A percentile compares a stretch with the other conserved stretches of the same genome.
Evolutionary conservation across 2,797 vertebrate genomes (phyloP).

Genomic region (Enteromius paludinosus): DNA sequence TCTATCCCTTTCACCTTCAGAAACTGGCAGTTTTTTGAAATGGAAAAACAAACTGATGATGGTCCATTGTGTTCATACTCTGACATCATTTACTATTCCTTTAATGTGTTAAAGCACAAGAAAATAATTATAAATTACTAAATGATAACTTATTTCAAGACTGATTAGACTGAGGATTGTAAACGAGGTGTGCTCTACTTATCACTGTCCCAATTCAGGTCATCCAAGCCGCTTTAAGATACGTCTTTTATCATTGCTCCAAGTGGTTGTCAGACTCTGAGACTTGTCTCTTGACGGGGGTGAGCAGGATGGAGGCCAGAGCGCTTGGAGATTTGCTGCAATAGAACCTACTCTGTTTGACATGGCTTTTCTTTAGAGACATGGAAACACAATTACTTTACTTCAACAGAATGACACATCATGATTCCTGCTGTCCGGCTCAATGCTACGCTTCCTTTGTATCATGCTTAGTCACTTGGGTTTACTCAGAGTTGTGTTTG

Average conservation of each 20-base stretch:
- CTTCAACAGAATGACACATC: constrained; percentile 26
- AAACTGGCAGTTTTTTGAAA: not conserved
- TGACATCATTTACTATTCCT: not conserved
- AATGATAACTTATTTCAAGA: not conserved
- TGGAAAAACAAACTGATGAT: not conserved
- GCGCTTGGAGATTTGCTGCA: constrained; percentile 13
- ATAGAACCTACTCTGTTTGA: constrained; percentile 17
- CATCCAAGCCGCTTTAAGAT: constrained; percentile 33
- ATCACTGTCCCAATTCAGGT: constrained; percentile 30
- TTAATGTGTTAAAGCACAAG: not conserved
- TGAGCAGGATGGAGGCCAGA: constrained; percentile 31
- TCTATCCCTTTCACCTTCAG: constrained; percentile 5
- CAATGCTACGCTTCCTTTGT: not conserved
- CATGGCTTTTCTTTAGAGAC: constrained; percentile 5
- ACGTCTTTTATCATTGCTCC: constrained; percentile 29
- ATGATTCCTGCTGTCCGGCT: constrained; percentile 25
- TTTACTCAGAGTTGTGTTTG: constrained; percentile 24
- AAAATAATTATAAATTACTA: not conserved
- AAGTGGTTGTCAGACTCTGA: constrained; percentile 38
- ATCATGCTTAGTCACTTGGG: constrained; percentile 1
- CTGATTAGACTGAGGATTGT: constrained; percentile 3
- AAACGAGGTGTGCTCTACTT: constrained; percentile 22
- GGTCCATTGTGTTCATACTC: not conserved
- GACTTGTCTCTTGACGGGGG: constrained; percentile 24
- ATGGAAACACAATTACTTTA: constrained; percentile 10